Conservation (phyloP, 2,113 vertebrate genomes). For the Anolis sagrei region DNA sequence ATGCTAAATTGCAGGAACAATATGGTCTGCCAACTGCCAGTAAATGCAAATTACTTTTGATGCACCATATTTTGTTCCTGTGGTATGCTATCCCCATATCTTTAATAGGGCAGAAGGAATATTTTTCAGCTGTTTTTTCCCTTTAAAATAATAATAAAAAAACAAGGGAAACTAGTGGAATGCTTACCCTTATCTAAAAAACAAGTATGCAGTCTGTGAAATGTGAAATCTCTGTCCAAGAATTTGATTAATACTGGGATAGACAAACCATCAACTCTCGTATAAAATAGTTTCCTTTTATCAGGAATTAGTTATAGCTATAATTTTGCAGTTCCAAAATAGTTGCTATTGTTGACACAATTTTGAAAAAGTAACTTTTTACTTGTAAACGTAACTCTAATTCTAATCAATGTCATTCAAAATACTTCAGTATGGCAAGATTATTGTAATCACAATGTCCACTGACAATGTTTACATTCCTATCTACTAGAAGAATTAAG, state of each 20-base stretch:
- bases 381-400: neutral
- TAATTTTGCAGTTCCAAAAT: neutral
- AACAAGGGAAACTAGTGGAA: too few relatives aligned
- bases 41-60: neutral
- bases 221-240: neutral
- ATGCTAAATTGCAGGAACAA: conserved; percentile 10
- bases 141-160: too few relatives aligned
- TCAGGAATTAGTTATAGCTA: neutral
- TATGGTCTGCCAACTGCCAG: neutral
- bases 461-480: too few relatives aligned
- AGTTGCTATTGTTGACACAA: neutral
- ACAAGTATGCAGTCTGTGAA: neutral
- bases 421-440: too few relatives aligned
- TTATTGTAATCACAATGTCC: too few relatives aligned
- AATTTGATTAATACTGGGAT: neutral
- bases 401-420: neutral
- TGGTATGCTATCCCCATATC: neutral
- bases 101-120: too few relatives aligned
- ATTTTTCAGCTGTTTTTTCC: too few relatives aligned
- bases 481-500: too few relatives aligned
- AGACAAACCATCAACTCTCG: neutral
- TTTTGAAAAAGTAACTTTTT: neutral
- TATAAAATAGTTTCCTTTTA: neutral
- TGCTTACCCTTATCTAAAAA: neutral
- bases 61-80: neutral